phyloP scores from a whole-genome alignment of 2,888 invertebrate genomes.

The Flexamia atlantica region DNA sequence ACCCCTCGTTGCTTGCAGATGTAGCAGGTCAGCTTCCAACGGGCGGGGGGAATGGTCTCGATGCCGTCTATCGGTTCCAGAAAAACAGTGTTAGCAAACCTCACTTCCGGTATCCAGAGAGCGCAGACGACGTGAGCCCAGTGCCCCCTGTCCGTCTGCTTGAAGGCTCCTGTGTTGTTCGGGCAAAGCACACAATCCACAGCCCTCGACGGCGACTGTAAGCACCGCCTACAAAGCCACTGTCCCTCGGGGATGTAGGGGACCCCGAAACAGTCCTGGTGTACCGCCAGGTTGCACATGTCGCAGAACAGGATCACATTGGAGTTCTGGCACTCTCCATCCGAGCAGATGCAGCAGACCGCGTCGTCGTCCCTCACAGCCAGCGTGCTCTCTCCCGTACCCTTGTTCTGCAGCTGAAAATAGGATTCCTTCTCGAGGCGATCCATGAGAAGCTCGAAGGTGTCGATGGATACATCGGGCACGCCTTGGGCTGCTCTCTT shows the following conservation, averaged over 20 bases:
- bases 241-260: constrained; percentile 98
- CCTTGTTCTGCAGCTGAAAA: constrained; percentile 75
- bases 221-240: constrained; percentile 97
- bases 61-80: constrained; percentile 99
- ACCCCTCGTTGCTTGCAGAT: constrained; percentile 96
- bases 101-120: constrained; percentile 98
- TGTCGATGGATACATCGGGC: constrained; percentile 89
- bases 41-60: constrained; percentile 95
- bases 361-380: constrained; percentile 97
- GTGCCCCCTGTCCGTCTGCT: constrained; percentile 95
- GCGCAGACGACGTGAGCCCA: constrained; percentile 99
- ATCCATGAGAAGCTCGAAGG: constrained; percentile 97
- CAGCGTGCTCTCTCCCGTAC: constrained; percentile 75
- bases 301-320: constrained; percentile 99
- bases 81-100: constrained; percentile 98
- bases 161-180: constrained; percentile 98
- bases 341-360: constrained; percentile 99
- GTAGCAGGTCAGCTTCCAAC: constrained; percentile 98
- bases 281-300: constrained; percentile 99
- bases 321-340: constrained; percentile 98
- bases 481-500: constrained; percentile 85
- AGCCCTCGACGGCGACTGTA: constrained; percentile 96
- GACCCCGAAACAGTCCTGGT: constrained; percentile 99
- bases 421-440: constrained; percentile 98
- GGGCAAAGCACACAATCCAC: constrained; percentile 99